Conservation (phyloP, 2,113 vertebrate genomes). For the Pitta sordida region DNA sequence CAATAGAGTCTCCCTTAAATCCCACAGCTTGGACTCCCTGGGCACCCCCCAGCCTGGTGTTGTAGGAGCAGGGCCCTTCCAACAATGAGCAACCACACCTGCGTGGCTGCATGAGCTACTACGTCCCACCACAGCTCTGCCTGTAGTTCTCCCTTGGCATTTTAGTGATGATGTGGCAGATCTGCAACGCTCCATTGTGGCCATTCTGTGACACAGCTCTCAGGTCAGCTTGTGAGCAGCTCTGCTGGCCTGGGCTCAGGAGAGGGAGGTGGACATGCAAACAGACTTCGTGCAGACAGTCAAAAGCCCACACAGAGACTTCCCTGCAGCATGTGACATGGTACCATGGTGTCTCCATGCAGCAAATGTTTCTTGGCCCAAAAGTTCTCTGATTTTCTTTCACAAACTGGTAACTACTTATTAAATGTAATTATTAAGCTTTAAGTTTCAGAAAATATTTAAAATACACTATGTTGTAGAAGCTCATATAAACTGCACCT, state of each 20-base stretch:
- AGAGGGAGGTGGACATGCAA: background rate
- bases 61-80: background rate
- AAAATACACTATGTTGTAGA: background rate
- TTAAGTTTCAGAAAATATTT: background rate
- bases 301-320: background rate
- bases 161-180: background rate
- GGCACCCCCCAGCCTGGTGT: fast-evolving
- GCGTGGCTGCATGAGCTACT: fast-evolving
- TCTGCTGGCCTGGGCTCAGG: background rate
- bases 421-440: conserved; percentile 6
- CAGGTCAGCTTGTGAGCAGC: background rate
- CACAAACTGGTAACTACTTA: background rate
- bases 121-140: fast-evolving
- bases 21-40: fast-evolving
- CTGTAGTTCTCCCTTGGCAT: background rate
- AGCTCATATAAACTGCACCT: conserved; percentile 57
- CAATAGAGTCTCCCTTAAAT: background rate
- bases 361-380: background rate
- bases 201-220: background rate
- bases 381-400: background rate
- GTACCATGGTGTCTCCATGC: background rate
- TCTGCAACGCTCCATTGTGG: background rate
- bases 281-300: too few relatives aligned
- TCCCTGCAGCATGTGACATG: background rate
- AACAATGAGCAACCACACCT: fast-evolving